A percentile compares a stretch with the other conserved stretches of the same genome.
These are phyloP conservation scores for Euzophera pinguis DNA, from an alignment of 2,888 invertebrate genomes.

Conservation along the genomic window DNA sequence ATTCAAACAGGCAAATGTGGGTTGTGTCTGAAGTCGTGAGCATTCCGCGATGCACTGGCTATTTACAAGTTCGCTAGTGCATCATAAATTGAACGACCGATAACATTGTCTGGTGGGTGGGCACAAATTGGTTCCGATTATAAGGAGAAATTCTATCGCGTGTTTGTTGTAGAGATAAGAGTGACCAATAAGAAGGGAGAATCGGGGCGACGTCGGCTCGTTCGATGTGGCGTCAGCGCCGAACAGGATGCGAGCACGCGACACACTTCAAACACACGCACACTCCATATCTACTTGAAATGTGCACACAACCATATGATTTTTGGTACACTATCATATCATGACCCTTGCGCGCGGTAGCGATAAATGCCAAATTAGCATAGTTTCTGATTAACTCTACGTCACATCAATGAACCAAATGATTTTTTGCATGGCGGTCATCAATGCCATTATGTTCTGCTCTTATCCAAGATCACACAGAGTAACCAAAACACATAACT, in stretches of 20 bases:
- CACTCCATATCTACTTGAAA: conserved; percentile 23
- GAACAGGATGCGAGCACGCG: conserved; percentile 71
- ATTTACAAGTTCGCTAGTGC: conserved; percentile 13
- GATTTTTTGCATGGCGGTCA: background rate
- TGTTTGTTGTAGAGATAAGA: conserved; percentile 62
- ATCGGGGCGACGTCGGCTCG: conserved; percentile 62
- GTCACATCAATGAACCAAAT: background rate
- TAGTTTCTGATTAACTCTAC: conserved; percentile 3
- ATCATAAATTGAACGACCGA: conserved; percentile 18
- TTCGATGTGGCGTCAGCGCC: conserved; percentile 66
- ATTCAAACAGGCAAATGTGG: background rate
- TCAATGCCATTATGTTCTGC: background rate
- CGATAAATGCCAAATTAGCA: conserved; percentile 8
- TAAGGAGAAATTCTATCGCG: conserved; percentile 72
- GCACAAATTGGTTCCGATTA: conserved; percentile 62
- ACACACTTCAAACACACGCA: conserved; percentile 43
- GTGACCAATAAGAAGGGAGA: conserved; percentile 62
- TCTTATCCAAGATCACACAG: too few species aligned
- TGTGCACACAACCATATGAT: conserved; percentile 29
- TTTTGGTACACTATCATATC: conserved; percentile 1
- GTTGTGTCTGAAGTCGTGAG: background rate
- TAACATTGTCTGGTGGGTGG: conserved; percentile 32
- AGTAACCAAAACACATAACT: too few species aligned
- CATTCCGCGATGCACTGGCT: background rate
- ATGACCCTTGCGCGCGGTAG: background rate